phyloP scores from a whole-genome alignment of 2,797 vertebrate species.

The Aldrovandia affinis region DNA sequence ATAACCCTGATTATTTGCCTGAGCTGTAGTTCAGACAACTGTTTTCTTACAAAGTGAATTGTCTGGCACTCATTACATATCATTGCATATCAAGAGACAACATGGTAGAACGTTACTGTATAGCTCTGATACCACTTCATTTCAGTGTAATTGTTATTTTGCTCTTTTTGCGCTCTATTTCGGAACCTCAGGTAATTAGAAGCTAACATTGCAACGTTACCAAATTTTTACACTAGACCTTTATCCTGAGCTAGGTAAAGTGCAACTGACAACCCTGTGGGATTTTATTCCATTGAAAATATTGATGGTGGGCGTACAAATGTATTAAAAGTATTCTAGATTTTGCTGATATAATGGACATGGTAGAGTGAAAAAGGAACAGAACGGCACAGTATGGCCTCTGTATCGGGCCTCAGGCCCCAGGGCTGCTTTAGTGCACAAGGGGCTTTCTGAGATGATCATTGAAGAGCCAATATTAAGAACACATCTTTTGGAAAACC shows the following conservation, averaged over 20 bases:
- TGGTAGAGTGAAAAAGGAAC: neutral
- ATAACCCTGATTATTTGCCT: too few relatives aligned
- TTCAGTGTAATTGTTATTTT: neutral
- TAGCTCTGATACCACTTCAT: neutral
- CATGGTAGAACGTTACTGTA: neutral
- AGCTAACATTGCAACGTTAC: neutral
- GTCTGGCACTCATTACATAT: neutral
- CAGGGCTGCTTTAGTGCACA: slow-evolving; percentile 52
- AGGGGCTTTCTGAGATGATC: slow-evolving; percentile 59
- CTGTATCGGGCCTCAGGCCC: neutral
- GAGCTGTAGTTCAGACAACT: too few relatives aligned
- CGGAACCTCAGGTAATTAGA: neutral
- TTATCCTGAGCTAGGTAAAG: neutral
- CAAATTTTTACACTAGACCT: neutral
- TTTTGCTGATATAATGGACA: neutral
- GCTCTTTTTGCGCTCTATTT: neutral
- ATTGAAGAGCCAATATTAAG: slow-evolving; percentile 66
- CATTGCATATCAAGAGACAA: neutral
- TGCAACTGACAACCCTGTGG: neutral
- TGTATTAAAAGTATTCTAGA: neutral
- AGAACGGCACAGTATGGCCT: slow-evolving; percentile 13
- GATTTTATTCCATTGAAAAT: too few relatives aligned
- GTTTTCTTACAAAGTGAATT: neutral
- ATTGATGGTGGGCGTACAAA: neutral
- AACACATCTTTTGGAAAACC: slow-evolving; percentile 63